Evolutionary conservation across 1,140 invertebrate genomes (phyloP), one percentile per base, ranked within the genome.

Genomic region (Neodiprion lecontei): DNA sequence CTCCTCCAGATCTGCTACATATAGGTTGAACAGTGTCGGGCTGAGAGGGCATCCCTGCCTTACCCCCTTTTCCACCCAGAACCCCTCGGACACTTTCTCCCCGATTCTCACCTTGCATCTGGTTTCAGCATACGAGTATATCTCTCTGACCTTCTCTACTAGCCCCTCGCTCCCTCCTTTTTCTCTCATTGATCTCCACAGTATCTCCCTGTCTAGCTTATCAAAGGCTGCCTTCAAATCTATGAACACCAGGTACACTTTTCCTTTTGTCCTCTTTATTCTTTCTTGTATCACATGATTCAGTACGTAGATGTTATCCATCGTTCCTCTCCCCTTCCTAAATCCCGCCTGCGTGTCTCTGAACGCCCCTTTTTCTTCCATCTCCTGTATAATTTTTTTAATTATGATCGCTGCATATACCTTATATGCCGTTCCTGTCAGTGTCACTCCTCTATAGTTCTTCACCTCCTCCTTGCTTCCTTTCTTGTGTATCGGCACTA

Each of bases 401-500:
- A 11, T 61, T 11, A 61, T 11, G n/a, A 61, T 61, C 10, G 10
- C n/a, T 61, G 53, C 47, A 49, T 73, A 73, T 14, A 73, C 21
- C 48, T 73, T 73, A 40, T 69, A 73, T 28, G 23, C 72, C n/a
- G 53, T 61, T 11, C 53, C n/a, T n/a, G 76, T 53, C 17, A 75
- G 67, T 12, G 75, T 74, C 48, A 79, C 79, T 17, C 78, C 78
- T 47, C 79, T 53, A 68, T 81, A 81, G 69, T 78, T 80, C 11
- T 73, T 75, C n/a, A 61, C 68, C 23, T 81, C 72, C 23, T 67
- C 10, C 72, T 77, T 79, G 68, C 76, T 71, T n/a, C 78, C 76
- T 80, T 81, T 81, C 72, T 79, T 79, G 69, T 79, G 74, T 47
- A 79, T 66, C 11, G 78, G 76, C 9, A 48, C 28, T 28, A 78